phyloP scores from a whole-genome alignment of 2,113 vertebrate species.

The Picathartes gymnocephalus region DNA sequence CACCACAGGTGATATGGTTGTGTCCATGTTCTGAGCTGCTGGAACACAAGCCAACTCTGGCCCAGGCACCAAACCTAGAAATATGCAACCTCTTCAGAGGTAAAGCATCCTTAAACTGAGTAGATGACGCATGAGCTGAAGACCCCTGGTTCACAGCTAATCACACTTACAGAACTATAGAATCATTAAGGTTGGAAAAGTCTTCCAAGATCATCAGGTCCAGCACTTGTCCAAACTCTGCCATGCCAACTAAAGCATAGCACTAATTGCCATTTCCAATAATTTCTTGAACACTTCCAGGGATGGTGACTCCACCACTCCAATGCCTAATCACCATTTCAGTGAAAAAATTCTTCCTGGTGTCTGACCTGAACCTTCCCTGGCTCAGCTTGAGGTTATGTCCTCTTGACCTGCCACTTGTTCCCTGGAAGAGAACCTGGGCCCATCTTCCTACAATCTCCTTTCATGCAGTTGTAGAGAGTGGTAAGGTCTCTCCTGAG shows the following conservation, averaged over 20 bases:
- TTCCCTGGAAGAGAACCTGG: background rate
- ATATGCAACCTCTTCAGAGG: background rate
- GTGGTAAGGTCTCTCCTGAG: fast-evolving
- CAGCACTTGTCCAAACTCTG: background rate
- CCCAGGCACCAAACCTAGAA: background rate
- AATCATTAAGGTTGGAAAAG: background rate
- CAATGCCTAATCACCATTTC: background rate
- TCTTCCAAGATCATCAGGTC: no score
- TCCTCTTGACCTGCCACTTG: background rate
- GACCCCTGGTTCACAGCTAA: background rate
- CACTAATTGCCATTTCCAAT: background rate
- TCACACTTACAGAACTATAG: background rate
- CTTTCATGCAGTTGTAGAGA: background rate
- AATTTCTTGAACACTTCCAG: background rate
- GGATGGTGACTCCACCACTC: background rate
- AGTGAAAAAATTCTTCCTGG: background rate
- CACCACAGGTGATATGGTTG: background rate
- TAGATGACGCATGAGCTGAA: background rate
- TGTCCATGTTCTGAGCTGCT: background rate
- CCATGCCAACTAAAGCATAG: background rate
- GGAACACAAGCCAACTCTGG: background rate
- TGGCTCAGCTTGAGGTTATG: background rate
- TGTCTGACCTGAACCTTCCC: background rate
- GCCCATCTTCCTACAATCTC: background rate
- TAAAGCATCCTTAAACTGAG: background rate